Conservation (phyloP, 2,113 vertebrate genomes). For the Perca fluviatilis region DNA sequence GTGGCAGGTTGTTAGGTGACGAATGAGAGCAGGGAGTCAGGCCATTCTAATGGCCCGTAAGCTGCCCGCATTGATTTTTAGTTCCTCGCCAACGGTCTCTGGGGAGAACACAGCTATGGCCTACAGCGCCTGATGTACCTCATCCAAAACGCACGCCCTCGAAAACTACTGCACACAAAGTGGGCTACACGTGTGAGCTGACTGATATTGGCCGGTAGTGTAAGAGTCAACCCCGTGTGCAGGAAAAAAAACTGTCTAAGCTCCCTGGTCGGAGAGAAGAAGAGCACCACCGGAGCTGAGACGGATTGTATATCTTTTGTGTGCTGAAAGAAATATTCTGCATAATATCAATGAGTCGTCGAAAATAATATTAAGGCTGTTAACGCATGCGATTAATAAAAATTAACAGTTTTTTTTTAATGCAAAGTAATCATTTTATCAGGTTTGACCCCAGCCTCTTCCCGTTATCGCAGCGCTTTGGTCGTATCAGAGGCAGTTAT, state of each 20-base stretch:
- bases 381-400: too few species aligned
- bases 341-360: neutral
- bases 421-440: too few species aligned
- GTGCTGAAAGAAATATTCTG: neutral
- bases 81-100: constrained; percentile 54
- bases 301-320: neutral
- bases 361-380: neutral
- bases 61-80: constrained; percentile 68
- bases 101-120: constrained; percentile 50
- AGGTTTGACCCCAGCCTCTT: too few species aligned
- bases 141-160: constrained; percentile 33
- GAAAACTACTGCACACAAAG: constrained; percentile 22
- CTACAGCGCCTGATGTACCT: constrained; percentile 46
- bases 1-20: constrained; percentile 67
- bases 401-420: too few species aligned
- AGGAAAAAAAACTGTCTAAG: constrained; percentile 16
- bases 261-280: constrained; percentile 18
- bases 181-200: constrained; percentile 18
- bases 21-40: constrained; percentile 63
- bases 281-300: neutral
- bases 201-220: constrained; percentile 29
- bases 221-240: constrained; percentile 20
- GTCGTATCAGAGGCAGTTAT: too few species aligned
- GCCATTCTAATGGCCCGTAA: constrained; percentile 64
- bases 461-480: too few species aligned